Base-by-base conservation (phyloP, 2,113 vertebrate genomes). In the Misgurnus mizolepis region DNA sequence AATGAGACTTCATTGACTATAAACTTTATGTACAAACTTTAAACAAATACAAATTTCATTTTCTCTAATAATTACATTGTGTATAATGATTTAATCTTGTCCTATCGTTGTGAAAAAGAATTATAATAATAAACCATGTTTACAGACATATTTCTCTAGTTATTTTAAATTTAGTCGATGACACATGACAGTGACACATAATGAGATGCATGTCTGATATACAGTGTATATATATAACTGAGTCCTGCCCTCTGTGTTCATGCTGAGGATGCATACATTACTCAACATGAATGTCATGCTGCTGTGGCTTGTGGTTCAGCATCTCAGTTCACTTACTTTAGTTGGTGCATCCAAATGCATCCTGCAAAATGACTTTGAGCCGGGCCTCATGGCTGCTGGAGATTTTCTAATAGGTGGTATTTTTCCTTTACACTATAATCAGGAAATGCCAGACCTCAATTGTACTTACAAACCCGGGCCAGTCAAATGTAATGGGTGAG, bases 351-450 rank as follows among this genome's bases (percentile, higher is more conserved):
- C 47, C 69, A 75, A 66, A 65, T 88, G 85, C 34, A 60, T 71
- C 41, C 67, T 86, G 70, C 81, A 82, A 56, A 81, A 78, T 61
- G 7, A 72, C 34, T 87, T 87, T 84, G 41, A 89, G 49, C 84
- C 88, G 43, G 85, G 79, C 2, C 83, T 89, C 8, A 47, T 68
- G 65, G 79, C 82, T 76, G 76, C 45, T 61, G 85, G 85, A 78
- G 81, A 88, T 49, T 84, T 86, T 62, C 40, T 86, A 41, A 86
- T 88, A 50, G 86, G 88, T 22, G 86, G 84, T 1, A 84, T 89
- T 83, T 89, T 89, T 11, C 86, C 88, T 17, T 50, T 89, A 22
- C 88, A 89, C 56, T 88, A 87, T 40, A 83, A 82, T 76, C 82
- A 84, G 72, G 88, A 84, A 72, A 85, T 86, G 79, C 84, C 85